phyloP scores from a whole-genome alignment of 2,113 vertebrate species.

The Plecturocebus donacophilus region DNA sequence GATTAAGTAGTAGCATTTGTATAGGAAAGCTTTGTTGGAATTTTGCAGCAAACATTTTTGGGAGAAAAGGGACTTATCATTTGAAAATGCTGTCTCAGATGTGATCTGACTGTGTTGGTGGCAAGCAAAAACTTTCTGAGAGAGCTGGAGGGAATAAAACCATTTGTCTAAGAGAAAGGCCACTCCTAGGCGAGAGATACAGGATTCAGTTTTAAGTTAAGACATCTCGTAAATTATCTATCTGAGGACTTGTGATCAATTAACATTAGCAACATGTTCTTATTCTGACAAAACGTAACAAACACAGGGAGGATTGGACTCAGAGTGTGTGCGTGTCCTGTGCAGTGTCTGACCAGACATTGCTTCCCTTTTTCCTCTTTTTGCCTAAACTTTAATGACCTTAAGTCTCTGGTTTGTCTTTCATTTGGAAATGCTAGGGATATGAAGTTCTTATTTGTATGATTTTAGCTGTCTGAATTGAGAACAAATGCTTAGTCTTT shows the following conservation, averaged over 20 bases:
- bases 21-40: neutral
- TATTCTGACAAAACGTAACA: neutral
- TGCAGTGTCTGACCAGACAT: neutral
- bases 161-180: neutral
- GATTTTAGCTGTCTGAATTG: neutral
- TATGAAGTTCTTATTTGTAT: neutral
- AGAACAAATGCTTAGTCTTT: conserved; percentile 31
- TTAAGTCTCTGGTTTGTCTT: neutral
- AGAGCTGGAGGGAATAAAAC: neutral
- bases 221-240: neutral
- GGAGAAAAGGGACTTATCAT: neutral
- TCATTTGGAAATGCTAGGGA: neutral
- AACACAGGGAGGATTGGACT: neutral
- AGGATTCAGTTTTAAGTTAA: neutral
- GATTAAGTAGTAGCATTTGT: neutral
- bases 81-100: neutral
- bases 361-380: neutral
- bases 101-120: neutral
- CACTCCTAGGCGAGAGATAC: neutral
- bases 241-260: neutral
- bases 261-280: neutral
- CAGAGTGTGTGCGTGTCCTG: neutral
- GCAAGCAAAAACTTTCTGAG: neutral
- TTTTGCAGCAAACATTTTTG: conserved; percentile 23
- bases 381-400: neutral